Percentiles rank a stretch among this genome's conserved stretches.
Conservation (phyloP, 2,113 vertebrate genomes). For the Mionectes macconnelli region DNA sequence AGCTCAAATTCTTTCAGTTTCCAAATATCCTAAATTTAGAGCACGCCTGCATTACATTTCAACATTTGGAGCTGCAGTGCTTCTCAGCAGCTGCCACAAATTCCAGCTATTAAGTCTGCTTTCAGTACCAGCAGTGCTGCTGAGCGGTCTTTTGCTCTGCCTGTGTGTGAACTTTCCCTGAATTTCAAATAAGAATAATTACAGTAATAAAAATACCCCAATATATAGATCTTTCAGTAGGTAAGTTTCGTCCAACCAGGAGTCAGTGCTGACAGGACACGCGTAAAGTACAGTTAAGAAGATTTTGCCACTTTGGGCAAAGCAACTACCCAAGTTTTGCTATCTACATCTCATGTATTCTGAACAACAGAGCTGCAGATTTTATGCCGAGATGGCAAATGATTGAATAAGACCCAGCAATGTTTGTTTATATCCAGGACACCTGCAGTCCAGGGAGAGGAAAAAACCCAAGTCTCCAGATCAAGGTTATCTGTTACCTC, state of each 20-base stretch:
- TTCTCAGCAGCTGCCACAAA: neutral
- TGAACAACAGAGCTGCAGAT: neutral
- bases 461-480: neutral
- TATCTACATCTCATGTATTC: neutral
- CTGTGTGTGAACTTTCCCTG: neutral
- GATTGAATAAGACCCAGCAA: neutral
- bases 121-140: neutral
- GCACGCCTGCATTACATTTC: neutral
- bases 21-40: neutral
- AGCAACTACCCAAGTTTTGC: neutral
- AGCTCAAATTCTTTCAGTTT: neutral
- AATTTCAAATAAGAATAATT: neutral
- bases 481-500: neutral
- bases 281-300: neutral
- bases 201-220: neutral
- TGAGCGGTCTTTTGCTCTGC: neutral
- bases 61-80: neutral
- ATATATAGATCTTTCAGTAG: neutral
- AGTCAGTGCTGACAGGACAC: neutral
- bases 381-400: neutral
- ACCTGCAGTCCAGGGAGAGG: neutral
- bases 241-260: neutral
- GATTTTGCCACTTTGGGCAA: neutral
- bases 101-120: neutral
- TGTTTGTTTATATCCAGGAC: neutral